Evolutionary conservation across 1,140 invertebrate genomes (phyloP).

Genomic region (Cotesia chilonis): DNA sequence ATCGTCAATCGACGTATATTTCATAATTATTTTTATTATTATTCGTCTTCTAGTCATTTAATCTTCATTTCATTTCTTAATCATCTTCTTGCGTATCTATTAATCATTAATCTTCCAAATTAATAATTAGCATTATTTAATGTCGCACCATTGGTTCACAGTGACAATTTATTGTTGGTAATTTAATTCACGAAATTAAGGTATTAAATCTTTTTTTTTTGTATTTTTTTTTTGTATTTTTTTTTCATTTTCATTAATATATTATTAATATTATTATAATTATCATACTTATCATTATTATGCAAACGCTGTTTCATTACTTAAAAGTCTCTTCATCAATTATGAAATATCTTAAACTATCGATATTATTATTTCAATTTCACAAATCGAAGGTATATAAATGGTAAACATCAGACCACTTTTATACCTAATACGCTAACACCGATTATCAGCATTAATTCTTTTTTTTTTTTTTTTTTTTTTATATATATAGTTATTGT

Average conservation of each 20-base stretch:
- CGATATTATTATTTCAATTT: slow-evolving; percentile 60
- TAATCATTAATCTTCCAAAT: not conserved
- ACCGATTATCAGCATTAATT: slow-evolving; percentile 54
- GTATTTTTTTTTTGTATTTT: slow-evolving; percentile 18
- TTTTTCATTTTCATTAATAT: slow-evolving; percentile 7
- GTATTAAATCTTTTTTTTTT: slow-evolving; percentile 39
- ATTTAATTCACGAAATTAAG: not conserved
- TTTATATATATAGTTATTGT: slow-evolving; percentile 12
- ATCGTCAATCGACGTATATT: slow-evolving; percentile 51
- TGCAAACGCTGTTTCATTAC: slow-evolving; percentile 45
- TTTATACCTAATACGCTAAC: slow-evolving; percentile 55
- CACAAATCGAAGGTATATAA: slow-evolving; percentile 54
- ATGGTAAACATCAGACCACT: slow-evolving; percentile 42
- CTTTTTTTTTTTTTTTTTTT: slow-evolving; percentile 27
- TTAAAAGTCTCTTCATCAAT: slow-evolving; percentile 47
- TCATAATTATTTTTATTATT: slow-evolving; percentile 14
- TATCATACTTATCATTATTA: slow-evolving; percentile 44
- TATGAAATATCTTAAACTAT: slow-evolving; percentile 61
- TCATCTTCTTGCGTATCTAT: slow-evolving; percentile 18
- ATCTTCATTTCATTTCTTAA: slow-evolving; percentile 7
- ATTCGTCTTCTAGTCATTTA: slow-evolving; percentile 2
- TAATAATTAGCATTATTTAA: slow-evolving; percentile 41
- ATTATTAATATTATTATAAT: slow-evolving; percentile 27
- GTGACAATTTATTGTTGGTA: slow-evolving; percentile 18
- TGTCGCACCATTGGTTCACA: slow-evolving; percentile 44